Base-by-base conservation (phyloP, 2,888 invertebrate species). In the Drosophila mercatorum region DNA sequence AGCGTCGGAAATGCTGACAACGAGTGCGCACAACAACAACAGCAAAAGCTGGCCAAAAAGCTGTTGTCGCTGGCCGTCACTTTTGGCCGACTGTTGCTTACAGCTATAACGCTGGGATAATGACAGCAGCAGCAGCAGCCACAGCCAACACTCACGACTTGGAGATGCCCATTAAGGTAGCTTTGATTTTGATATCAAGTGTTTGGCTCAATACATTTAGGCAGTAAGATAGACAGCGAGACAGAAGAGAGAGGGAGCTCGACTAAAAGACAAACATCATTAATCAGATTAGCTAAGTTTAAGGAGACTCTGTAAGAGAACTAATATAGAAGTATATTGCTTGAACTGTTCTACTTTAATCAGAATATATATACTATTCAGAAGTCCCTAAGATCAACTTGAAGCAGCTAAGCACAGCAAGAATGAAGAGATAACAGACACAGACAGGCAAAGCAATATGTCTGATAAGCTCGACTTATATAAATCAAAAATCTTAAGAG, bases 1-100 rank as follows among this genome's bases (percentile, higher is more conserved):
- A 90, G 75, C 72, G 83, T 72, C 83, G 83, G 88, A 88, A 88
- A 88, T 82, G 76, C 83, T 77, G 77, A 76, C 87, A 90, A 88
- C 66, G 58, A 75, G 60, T 61, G 44, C 61, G 61, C 17, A 28
- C n/a, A 40, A 26, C 65, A 68, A 57, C 69, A 72, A 49, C 70
- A 69, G 58, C 11, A 58, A 63, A 70, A 72, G 57, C 62, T 69
- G 75, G 64, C 60, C 72, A 69, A 68, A 51, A 71, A 84, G 82
- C 83, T 80, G 86, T 70, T 71, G 80, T 78, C 64, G 80, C 57
- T 86, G 74, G 49, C 51, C 66, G 57, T 60, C 76, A 68, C 69
- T 63, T 58, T 65, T 74, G 76, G 72, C 67, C 65, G 77, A 84
- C 85, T 83, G 88, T 83, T 87, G 89, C 83, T 72, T 68, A 65